Evolutionary conservation across 2,113 vertebrate species (phyloP).

Genomic region (cat (Felis catus)): DNA sequence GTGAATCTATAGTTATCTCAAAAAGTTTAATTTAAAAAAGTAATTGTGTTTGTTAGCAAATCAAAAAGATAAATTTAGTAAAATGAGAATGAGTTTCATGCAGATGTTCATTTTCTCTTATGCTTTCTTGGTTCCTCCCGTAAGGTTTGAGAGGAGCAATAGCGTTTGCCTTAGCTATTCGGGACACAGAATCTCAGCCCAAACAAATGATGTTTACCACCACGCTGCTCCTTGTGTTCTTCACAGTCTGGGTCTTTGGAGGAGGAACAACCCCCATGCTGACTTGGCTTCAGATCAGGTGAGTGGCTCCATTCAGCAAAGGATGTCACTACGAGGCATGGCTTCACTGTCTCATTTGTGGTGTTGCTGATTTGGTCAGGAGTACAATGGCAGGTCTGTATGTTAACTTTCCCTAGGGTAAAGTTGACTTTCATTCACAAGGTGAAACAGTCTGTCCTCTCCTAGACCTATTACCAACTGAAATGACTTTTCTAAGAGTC

Average conservation of each 20-base stretch:
- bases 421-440: neutral
- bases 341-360: neutral
- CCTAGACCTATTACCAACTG: no score
- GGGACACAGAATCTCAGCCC: conserved; percentile 83
- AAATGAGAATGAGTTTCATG: neutral
- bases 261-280: conserved; percentile 88
- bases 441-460: neutral
- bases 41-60: neutral
- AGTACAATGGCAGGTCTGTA: neutral
- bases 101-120: neutral
- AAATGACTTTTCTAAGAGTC: neutral
- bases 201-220: conserved; percentile 89
- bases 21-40: neutral
- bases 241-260: conserved; percentile 90
- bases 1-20: neutral
- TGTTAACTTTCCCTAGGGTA: neutral
- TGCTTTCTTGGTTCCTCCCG: neutral
- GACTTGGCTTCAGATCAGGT: conserved; percentile 90
- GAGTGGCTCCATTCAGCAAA: conserved; percentile 48
- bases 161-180: conserved; percentile 88
- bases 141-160: conserved; percentile 90
- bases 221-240: conserved; percentile 87
- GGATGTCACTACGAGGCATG: neutral
- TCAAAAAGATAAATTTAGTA: neutral
- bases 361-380: neutral